Percentiles rank a stretch among this genome's conserved stretches.
phyloP scores from a whole-genome alignment of 2,888 invertebrate genomes.

The Cerceris ruficornis region DNA sequence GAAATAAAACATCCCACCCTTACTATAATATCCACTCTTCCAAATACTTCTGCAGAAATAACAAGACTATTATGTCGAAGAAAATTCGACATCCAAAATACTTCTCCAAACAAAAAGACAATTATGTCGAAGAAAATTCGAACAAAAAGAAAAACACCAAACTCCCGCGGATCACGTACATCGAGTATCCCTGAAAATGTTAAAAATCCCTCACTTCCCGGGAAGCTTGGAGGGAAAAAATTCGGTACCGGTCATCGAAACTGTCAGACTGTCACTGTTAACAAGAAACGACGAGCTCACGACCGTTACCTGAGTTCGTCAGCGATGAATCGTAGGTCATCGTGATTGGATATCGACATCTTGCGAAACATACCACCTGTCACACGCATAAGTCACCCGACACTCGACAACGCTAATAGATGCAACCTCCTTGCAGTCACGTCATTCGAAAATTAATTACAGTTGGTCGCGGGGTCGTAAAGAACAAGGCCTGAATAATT shows the following conservation, averaged over 20 bases:
- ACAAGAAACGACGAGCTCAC: slow-evolving; percentile 9
- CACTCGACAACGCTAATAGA: slow-evolving; percentile 70
- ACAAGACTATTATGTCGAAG: no score
- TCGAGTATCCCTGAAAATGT: no score
- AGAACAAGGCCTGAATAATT: slow-evolving; percentile 78
- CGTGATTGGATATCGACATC: slow-evolving; percentile 62
- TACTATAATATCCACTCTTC: no score
- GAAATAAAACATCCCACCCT: no score
- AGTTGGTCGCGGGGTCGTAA: slow-evolving; percentile 68
- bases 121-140: no score
- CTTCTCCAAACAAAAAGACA: no score
- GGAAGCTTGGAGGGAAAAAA: not conserved
- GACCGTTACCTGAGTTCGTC: slow-evolving; percentile 19
- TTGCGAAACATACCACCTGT: slow-evolving; percentile 55
- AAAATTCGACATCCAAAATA: no score
- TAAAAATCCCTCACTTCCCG: no score
- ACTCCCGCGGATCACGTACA: no score
- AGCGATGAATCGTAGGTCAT: slow-evolving; percentile 49
- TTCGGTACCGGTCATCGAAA: not conserved
- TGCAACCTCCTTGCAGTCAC: slow-evolving; percentile 77
- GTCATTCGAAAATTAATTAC: slow-evolving; percentile 77
- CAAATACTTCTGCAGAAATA: no score
- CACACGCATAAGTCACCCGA: slow-evolving; percentile 68
- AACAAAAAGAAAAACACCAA: no score
- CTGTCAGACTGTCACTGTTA: not conserved